Base-by-base conservation (phyloP, 2,797 vertebrate genomes). In the Astyanax mexicanus region DNA sequence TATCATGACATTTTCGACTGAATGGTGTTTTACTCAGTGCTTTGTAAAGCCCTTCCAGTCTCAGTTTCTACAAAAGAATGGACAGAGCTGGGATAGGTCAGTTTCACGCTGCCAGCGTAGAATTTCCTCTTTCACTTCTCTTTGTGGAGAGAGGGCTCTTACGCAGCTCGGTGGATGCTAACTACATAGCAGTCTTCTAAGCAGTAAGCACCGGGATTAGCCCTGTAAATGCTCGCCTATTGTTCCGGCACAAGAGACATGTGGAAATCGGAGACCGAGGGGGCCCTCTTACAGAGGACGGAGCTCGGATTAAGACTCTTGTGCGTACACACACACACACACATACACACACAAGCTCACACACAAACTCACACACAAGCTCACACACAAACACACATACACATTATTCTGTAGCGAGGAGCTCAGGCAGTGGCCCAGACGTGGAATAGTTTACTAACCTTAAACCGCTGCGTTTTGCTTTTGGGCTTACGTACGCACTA, bases 161-260 rank as follows among this genome's bases (percentile, higher is more conserved):
- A 15, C 40, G 21, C 62, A 44, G 27, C 66, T 58, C 49, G 40
- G 42, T 69, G 69, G 72, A 77, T 29, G 51, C 64, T 64, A 23
- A 74, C 72, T 72, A 61, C 51, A 51, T 23, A 69, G 52, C 49
- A 17, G 66, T 27, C 29, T 44, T 69, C 71, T 76, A 71, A 72
- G 52, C 62, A 37, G 58, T 80, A 77, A 79, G 70, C 38, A 13
- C 62, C 47, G 40, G 74, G 80, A 77, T 83, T 83, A 80, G 38
- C 62, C 67, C 38, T 49, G 73, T 79, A 74, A 68, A 78, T 61
- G 49, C 57, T 21, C 42, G 58, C 52, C 40, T 55, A 40, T 80
- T 80, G 77, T 73, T 80, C 37, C 45, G 54, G 58, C 58, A 51
- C 35, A 23, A 19, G 75, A 65, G 54, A 61, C n/a, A 37, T 25